Evolutionary conservation across 2,888 invertebrate species (phyloP).

Genomic region (Neelides folsomi): DNA sequence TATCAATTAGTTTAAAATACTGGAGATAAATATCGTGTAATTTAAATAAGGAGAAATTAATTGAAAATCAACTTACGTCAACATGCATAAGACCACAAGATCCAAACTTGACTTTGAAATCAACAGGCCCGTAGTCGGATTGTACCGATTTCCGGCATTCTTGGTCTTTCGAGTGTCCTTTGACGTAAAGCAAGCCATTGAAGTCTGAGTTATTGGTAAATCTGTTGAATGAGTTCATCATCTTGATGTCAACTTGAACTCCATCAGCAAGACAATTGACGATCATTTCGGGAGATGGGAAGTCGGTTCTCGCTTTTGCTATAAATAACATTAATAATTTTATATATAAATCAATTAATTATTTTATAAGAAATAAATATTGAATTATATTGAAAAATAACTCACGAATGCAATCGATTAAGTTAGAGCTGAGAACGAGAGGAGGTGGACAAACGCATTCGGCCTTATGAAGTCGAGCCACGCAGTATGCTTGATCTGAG

Average conservation of each 20-base stretch:
- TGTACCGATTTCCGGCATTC: constrained; percentile 68
- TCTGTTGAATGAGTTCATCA: constrained; percentile 39
- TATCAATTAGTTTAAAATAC: constrained; percentile 1
- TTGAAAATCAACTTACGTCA: constrained; percentile 48
- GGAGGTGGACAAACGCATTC: constrained; percentile 58
- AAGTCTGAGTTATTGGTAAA: constrained; percentile 51
- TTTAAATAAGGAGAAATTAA: too few species aligned
- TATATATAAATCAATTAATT: background rate
- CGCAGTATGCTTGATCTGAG: constrained; percentile 62
- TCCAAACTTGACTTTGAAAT: constrained; percentile 79
- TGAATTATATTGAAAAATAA: background rate
- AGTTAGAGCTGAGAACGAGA: constrained; percentile 55
- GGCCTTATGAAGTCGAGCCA: constrained; percentile 60
- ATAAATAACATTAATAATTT: background rate
- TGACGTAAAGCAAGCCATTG: constrained; percentile 81
- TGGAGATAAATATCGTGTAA: background rate
- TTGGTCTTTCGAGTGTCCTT: constrained; percentile 86
- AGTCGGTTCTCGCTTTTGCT: constrained; percentile 50
- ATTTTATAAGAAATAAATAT: background rate
- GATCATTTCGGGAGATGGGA: constrained; percentile 70
- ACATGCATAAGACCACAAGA: constrained; percentile 82
- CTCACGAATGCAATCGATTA: constrained; percentile 42
- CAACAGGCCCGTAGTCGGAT: constrained; percentile 55
- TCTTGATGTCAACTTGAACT: constrained; percentile 68
- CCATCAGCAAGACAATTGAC: constrained; percentile 85